Conservation (phyloP, 2,797 vertebrate species). For the Halcyon chelicuti region DNA sequence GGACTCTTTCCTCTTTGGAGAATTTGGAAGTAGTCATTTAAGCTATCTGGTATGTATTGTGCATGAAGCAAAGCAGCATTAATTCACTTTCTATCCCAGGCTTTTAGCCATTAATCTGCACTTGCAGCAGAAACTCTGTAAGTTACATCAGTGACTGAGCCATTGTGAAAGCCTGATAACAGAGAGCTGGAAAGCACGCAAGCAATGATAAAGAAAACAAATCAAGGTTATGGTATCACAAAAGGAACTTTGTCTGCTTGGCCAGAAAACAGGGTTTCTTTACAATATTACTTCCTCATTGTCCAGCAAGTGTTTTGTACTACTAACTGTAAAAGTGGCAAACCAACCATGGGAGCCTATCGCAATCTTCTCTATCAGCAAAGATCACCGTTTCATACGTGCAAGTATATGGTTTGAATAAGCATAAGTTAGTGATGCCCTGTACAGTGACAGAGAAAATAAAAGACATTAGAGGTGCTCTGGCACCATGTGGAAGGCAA, state of each 20-base stretch:
- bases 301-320: background rate
- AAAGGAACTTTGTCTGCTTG: constrained; percentile 15
- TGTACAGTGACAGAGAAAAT: background rate
- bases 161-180: background rate
- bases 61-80: background rate
- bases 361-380: background rate
- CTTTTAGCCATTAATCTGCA: background rate
- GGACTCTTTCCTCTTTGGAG: background rate
- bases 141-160: background rate
- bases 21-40: background rate
- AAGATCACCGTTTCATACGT: background rate
- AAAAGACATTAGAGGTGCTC: background rate
- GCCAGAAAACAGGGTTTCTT: background rate
- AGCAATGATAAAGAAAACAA: constrained; percentile 7
- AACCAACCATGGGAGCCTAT: background rate
- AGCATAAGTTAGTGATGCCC: background rate
- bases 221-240: constrained; percentile 2
- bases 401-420: background rate
- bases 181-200: background rate
- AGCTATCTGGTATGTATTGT: background rate
- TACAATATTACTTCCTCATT: background rate
- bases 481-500: background rate
- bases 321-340: background rate
- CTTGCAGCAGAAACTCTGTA: background rate
- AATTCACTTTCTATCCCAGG: background rate